These are phyloP conservation scores for Meleagris gallopavo DNA, from an alignment of 2,113 vertebrate species.

Conservation along the genomic window DNA sequence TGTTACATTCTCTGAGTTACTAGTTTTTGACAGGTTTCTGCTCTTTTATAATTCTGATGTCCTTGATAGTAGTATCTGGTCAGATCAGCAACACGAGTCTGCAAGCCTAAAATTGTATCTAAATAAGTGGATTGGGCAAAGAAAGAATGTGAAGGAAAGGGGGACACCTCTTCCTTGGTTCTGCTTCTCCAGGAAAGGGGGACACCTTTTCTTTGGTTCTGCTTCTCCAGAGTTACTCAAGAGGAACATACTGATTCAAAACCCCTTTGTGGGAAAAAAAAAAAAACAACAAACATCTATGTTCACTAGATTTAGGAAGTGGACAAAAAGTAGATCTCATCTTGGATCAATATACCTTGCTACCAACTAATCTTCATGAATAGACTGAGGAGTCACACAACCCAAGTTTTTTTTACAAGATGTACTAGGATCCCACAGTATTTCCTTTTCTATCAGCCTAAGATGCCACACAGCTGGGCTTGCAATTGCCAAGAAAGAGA, in stretches of 20 bases:
- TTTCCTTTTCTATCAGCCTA: neutral
- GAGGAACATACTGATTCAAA: neutral
- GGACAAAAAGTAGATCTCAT: neutral
- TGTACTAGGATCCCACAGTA: neutral
- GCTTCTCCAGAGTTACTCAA: neutral
- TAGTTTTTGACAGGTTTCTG: neutral
- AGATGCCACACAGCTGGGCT: neutral
- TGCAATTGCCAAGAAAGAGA: neutral
- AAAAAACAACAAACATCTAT: too few species aligned
- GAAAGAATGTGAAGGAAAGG: neutral
- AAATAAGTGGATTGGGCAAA: neutral
- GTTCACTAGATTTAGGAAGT: neutral
- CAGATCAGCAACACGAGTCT: neutral
- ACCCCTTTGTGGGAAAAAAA: too few species aligned
- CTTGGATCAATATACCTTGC: neutral
- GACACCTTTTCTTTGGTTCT: neutral
- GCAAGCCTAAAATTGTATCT: neutral
- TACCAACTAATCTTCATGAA: neutral
- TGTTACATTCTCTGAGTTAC: neutral
- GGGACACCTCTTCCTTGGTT: neutral
- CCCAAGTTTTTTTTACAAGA: neutral
- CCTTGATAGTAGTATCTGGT: neutral
- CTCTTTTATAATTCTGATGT: neutral
- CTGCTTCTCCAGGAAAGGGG: neutral
- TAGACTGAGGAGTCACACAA: neutral